Percentiles rank a stretch among this genome's conserved stretches.
These are phyloP conservation scores for Felis chaus DNA, from an alignment of 2,113 vertebrate genomes.

Conservation along the genomic window DNA sequence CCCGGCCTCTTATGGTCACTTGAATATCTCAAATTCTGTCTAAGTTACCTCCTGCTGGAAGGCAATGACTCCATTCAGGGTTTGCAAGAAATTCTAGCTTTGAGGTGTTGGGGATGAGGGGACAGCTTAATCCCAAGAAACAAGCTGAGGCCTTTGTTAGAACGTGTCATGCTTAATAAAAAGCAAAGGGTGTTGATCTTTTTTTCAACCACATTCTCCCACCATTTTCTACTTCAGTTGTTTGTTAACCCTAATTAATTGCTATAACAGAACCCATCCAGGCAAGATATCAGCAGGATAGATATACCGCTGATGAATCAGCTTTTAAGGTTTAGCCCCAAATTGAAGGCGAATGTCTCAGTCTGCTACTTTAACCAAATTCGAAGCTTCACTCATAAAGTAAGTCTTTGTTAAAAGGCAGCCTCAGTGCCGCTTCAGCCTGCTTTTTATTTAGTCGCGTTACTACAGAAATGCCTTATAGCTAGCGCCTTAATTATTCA, in stretches of 20 bases:
- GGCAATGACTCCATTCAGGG: conserved; percentile 6
- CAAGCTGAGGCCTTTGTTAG: conserved; percentile 28
- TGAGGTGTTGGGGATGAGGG: not conserved
- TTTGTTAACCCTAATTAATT: not conserved
- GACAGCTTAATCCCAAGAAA: conserved; percentile 7
- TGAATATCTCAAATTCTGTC: not conserved
- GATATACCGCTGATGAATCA: not conserved
- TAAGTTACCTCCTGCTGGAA: not conserved
- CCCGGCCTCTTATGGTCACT: not conserved
- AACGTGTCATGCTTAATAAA: not conserved
- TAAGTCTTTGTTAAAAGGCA: not conserved
- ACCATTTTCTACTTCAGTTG: not conserved
- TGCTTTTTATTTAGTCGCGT: not conserved
- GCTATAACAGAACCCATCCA: not conserved
- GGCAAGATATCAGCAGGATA: not conserved
- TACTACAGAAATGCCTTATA: conserved; percentile 42
- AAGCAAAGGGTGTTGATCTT: not conserved
- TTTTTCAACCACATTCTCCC: not conserved
- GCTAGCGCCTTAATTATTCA: conserved; percentile 55
- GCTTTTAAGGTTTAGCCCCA: not conserved
- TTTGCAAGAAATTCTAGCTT: conserved; percentile 52
- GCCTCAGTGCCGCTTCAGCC: not conserved
- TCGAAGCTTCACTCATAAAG: not conserved
- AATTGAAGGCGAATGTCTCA: not conserved
- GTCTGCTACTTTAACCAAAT: not conserved